Base-by-base conservation (phyloP, 2,797 vertebrate species). In the Cryptoprocta ferox region DNA sequence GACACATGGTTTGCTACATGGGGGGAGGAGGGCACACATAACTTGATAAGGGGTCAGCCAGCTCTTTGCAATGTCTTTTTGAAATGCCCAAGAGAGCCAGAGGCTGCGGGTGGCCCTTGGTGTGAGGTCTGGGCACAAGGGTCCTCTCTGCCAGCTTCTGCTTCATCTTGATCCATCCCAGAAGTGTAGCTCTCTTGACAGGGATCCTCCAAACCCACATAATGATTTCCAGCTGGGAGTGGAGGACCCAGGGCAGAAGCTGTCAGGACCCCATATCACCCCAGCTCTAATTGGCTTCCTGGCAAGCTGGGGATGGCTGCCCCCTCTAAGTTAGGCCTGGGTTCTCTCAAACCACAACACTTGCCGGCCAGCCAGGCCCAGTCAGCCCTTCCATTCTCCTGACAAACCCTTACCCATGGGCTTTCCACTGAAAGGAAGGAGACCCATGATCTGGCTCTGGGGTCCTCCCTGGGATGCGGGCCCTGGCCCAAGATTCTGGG, bases 121-220 rank as follows among this genome's bases (percentile, higher is more conserved):
- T 97, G 96, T 98, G 95, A 56, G 61, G 94, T 97, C 96, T 97
- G 88, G 96, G 73, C 56, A 91, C 35, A 94, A 35, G 85, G 61
- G 63, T 97, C 91, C 66, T 91, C 78, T 94, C 78, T 97, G 82
- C 92, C 95, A 95, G 83, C 87, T 61, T 97, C 89, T 19, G 42
- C 45, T 97, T 95, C 71, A 95, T 92, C 94, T 97, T 97, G 97
- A 97, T 97, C 89, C 81, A 95, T 92, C 96, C 94, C 95, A 97
- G 92, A 97, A 96, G 76, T 95, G 76, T 85, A 89, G 39, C 70
- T 95, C 56, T 96, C 92, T 96, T 96, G 82, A 96, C 61, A 95
- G 76, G 81, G 92, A 96, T 95, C 95, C 84, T 97, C 71, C 16
- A 30, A 96, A 78, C 30, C 68, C 76, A 95, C 56, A 76, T 98